Percentiles rank a stretch among this genome's conserved stretches.
Evolutionary conservation across 2,113 vertebrate species (phyloP).

Genomic region (Melanocharis versteri): DNA sequence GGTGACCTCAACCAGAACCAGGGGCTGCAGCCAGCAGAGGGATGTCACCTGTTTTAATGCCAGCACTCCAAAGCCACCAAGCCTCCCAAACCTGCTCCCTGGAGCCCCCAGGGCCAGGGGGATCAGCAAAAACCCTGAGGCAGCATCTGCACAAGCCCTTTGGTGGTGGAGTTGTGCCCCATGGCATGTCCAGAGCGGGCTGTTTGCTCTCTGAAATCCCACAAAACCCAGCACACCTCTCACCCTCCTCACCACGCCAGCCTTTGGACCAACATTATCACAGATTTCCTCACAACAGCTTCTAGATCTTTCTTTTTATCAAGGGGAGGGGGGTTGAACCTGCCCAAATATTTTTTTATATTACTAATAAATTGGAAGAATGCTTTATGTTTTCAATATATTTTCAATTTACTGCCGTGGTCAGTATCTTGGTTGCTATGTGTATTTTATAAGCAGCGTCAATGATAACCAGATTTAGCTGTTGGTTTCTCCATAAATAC

Average conservation of each 20-base stretch:
- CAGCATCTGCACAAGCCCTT: background rate
- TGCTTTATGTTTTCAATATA: slow-evolving; percentile 66
- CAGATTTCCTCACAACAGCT: background rate
- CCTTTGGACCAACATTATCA: background rate
- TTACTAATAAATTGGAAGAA: slow-evolving; percentile 54
- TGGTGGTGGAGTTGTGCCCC: background rate
- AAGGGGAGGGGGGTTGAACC: background rate
- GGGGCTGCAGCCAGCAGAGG: background rate
- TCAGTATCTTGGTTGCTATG: slow-evolving; percentile 31
- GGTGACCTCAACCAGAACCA: background rate
- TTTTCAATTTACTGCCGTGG: slow-evolving; percentile 47
- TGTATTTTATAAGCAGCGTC: slow-evolving; percentile 42
- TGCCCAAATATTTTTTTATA: background rate
- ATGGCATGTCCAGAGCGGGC: background rate
- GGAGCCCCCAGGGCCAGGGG: background rate
- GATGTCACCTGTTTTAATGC: background rate
- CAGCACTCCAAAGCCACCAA: background rate
- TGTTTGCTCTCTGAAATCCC: background rate
- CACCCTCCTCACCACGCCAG: rapidly evolving
- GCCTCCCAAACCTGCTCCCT: background rate
- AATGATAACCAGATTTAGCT: slow-evolving; percentile 58
- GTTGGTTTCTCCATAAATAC: slow-evolving; percentile 29
- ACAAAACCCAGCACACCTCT: background rate
- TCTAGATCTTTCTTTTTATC: slow-evolving; percentile 1
- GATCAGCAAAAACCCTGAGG: rapidly evolving